These are phyloP conservation scores for Coleophora flavipennella DNA, from an alignment of 2,888 invertebrate genomes.

Conservation along the genomic window DNA sequence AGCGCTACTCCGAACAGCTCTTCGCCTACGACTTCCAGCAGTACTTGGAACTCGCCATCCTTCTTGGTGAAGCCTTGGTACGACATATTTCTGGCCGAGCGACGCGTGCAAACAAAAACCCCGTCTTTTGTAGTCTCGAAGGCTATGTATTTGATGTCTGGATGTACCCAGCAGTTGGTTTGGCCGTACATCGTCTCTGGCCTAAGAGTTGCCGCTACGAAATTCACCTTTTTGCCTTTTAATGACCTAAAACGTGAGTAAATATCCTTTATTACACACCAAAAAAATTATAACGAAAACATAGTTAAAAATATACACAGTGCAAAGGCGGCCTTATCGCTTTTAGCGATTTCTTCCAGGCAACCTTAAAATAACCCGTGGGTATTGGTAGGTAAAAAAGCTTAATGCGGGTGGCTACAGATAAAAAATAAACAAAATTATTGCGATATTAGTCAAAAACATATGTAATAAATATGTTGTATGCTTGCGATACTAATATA, in stretches of 20 bases:
- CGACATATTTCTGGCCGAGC: conserved; percentile 95
- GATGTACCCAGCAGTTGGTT: conserved; percentile 98
- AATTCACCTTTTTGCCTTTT: conserved; percentile 75
- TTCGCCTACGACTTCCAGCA: conserved; percentile 79
- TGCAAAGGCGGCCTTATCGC: too few relatives aligned
- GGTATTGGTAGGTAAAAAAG: too few relatives aligned
- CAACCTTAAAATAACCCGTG: too few relatives aligned
- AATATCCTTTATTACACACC: too few relatives aligned
- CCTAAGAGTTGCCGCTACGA: conserved; percentile 97
- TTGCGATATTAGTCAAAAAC: too few relatives aligned
- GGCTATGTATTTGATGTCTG: conserved; percentile 94
- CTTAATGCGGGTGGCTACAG: too few relatives aligned
- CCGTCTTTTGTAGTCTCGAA: conserved; percentile 81
- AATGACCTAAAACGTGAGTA: conserved; percentile 66
- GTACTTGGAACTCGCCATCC: conserved; percentile 83
- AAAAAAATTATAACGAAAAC: too few relatives aligned
- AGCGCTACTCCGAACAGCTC: conserved; percentile 88
- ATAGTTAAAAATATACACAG: too few relatives aligned
- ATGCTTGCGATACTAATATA: too few relatives aligned
- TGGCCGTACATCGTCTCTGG: conserved; percentile 99
- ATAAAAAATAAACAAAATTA: too few relatives aligned
- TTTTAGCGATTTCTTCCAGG: too few relatives aligned
- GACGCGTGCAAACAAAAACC: conserved; percentile 87
- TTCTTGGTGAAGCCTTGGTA: conserved; percentile 91
- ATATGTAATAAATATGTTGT: too few relatives aligned